A percentile compares a stretch with the other conserved stretches of the same genome.
Evolutionary conservation across 2,113 vertebrate genomes (phyloP).

Genomic region (Oncorhynchus masou): DNA sequence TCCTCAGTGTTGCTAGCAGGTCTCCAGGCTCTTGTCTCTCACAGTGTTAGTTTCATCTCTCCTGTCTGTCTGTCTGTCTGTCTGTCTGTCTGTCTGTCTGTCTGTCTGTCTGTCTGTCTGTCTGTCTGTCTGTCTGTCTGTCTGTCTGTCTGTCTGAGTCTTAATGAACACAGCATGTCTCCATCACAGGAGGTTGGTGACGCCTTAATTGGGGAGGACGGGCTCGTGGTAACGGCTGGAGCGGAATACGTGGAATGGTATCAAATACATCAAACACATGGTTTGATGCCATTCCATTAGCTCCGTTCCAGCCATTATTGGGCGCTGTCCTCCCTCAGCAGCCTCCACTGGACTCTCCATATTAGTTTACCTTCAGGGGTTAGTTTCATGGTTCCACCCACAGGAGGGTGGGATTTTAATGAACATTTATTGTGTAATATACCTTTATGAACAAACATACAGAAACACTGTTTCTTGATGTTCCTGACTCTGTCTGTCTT

Average conservation of each 20-base stretch:
- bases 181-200: too few species aligned
- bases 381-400: conserved; percentile 33
- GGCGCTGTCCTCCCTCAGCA: too few species aligned
- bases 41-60: conserved; percentile 29
- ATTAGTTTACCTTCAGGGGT: conserved; percentile 23
- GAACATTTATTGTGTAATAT: conserved; percentile 51
- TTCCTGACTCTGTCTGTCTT: not conserved
- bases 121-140: conserved; percentile 12
- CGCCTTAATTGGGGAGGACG: too few species aligned
- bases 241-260: too few species aligned
- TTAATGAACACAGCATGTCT: conserved; percentile 53
- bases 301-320: too few species aligned
- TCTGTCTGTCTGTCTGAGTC: not conserved
- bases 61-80: not conserved
- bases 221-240: too few species aligned
- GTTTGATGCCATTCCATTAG: too few species aligned
- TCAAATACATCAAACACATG: too few species aligned
- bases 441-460: conserved; percentile 26
- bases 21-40: conserved; percentile 20
- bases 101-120: too few species aligned
- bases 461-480: conserved; percentile 16
- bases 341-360: not conserved
- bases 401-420: conserved; percentile 54
- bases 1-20: conserved; percentile 31
- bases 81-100: too few species aligned